Evolutionary conservation across 1,140 invertebrate species (phyloP).

Genomic region (Papilio aristodemus): DNA sequence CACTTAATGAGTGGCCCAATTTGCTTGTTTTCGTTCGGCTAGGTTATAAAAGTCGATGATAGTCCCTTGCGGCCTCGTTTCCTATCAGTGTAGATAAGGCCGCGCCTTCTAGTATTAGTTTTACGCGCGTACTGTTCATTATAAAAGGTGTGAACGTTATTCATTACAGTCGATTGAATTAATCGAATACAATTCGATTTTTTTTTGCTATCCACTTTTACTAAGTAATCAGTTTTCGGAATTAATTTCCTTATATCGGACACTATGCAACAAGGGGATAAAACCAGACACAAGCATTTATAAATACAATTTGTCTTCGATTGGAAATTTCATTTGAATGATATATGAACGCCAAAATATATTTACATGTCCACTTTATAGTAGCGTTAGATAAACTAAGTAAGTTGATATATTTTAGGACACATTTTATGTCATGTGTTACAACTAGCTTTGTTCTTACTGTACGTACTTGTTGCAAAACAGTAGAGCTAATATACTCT

Average conservation of each 20-base stretch:
- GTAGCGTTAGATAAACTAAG: neutral
- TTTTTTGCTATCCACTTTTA: slow-evolving; percentile 13
- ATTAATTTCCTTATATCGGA: too few species aligned
- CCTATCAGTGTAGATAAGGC: slow-evolving; percentile 55
- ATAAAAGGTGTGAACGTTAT: slow-evolving; percentile 18
- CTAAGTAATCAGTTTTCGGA: too few species aligned
- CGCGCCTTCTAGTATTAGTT: slow-evolving; percentile 53
- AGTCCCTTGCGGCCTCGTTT: slow-evolving; percentile 51
- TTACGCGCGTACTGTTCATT: slow-evolving; percentile 3
- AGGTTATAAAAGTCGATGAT: slow-evolving; percentile 32
- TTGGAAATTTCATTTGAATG: too few species aligned
- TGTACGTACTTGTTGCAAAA: slow-evolving; percentile 43
- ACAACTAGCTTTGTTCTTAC: neutral
- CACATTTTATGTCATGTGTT: neutral
- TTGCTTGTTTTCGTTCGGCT: slow-evolving; percentile 18
- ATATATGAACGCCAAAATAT: neutral
- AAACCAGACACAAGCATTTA: too few species aligned
- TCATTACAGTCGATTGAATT: slow-evolving; percentile 28
- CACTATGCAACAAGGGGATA: too few species aligned
- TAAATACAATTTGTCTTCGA: too few species aligned
- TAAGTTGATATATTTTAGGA: neutral
- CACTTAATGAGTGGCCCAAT: slow-evolving; percentile 18
- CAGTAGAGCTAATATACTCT: slow-evolving; percentile 43
- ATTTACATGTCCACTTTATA: neutral
- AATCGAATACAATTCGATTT: neutral